phyloP scores from a whole-genome alignment of 2,113 vertebrate species.

The Symphodus melops region DNA sequence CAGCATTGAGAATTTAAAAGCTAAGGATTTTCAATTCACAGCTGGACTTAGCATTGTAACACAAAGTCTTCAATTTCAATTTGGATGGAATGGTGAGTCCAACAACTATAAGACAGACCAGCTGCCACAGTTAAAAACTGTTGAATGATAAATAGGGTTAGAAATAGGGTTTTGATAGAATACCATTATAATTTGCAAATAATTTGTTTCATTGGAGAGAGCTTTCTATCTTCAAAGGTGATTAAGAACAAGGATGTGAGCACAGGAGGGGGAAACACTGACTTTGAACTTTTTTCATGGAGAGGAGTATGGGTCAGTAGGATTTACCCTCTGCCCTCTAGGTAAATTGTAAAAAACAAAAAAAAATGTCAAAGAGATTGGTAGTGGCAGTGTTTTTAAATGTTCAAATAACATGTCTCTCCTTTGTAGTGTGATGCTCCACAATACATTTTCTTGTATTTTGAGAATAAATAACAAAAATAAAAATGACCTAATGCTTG shows the following conservation, averaged over 20 bases:
- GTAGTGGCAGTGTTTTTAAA: conserved; percentile 21
- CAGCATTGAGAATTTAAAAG: conserved; percentile 54
- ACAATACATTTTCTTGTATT: conserved; percentile 61
- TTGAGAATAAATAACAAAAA: conserved; percentile 23
- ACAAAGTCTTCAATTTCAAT: background rate
- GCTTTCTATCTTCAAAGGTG: conserved; percentile 1
- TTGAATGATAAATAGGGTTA: background rate
- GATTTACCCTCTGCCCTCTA: conserved; percentile 38
- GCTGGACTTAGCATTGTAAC: conserved; percentile 25
- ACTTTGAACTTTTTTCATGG: conserved; percentile 14
- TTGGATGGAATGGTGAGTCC: background rate
- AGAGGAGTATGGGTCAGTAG: conserved; percentile 29
- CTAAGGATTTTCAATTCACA: conserved; percentile 53
- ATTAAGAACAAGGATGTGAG: background rate
- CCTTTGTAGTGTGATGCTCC: conserved; percentile 52
- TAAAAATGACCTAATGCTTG: conserved; percentile 61
- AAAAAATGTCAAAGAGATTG: conserved; percentile 49
- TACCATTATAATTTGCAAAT: background rate
- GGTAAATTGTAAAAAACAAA: conserved; percentile 49
- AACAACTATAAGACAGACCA: background rate
- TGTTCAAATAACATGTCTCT: conserved; percentile 41
- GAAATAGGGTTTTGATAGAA: background rate
- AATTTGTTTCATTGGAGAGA: background rate
- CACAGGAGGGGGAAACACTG: conserved; percentile 1
- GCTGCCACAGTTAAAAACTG: background rate